Conservation (phyloP, 2,888 invertebrate species). For the Rhagonycha lutea region DNA sequence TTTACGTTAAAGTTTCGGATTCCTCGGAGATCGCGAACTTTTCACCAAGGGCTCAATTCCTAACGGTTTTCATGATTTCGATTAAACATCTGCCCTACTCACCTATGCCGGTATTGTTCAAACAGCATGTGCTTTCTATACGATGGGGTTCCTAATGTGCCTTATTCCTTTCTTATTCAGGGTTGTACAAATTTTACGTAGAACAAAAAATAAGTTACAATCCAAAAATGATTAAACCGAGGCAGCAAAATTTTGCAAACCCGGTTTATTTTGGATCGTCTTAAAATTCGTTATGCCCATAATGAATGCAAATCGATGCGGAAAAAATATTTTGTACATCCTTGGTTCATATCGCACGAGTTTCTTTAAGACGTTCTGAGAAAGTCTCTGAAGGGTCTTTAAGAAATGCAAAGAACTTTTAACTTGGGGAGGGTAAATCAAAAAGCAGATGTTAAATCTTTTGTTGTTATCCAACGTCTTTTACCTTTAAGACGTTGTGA, state of each 20-base stretch:
- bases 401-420: slow-evolving; percentile 37
- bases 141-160: slow-evolving; percentile 28
- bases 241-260: not conserved
- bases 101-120: slow-evolving; percentile 36
- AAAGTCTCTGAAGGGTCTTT: slow-evolving; percentile 41
- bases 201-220: not conserved
- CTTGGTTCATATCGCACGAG: slow-evolving; percentile 33
- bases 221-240: not conserved
- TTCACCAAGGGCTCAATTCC: slow-evolving; percentile 6
- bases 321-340: slow-evolving; percentile 11
- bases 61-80: slow-evolving; percentile 37
- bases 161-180: slow-evolving; percentile 12
- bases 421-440: slow-evolving; percentile 53
- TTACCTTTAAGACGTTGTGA: slow-evolving; percentile 41
- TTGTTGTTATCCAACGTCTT: slow-evolving; percentile 49
- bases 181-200: slow-evolving; percentile 14
- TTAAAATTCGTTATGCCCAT: no score
- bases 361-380: slow-evolving; percentile 49
- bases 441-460: slow-evolving; percentile 50
- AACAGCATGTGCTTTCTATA: slow-evolving; percentile 31
- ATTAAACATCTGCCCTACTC: slow-evolving; percentile 38
- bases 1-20: not conserved
- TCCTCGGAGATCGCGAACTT: not conserved
- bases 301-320: no score
- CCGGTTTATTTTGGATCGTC: no score